Evolutionary conservation across 2,113 vertebrate species (phyloP).

Genomic region (Paradisaea rubra): DNA sequence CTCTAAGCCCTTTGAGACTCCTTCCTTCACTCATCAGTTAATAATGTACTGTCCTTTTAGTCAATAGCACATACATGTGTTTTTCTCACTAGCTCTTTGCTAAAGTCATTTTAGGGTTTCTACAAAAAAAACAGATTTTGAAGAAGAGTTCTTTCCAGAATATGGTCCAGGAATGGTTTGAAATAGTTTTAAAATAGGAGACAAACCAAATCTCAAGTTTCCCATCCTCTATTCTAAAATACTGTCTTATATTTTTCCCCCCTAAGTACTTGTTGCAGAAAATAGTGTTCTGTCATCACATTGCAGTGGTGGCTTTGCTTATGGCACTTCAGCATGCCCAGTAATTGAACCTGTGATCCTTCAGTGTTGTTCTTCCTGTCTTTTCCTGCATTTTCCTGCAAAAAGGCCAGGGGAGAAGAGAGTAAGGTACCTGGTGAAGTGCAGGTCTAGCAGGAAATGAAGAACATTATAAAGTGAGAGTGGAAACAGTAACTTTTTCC

Average conservation of each 20-base stretch:
- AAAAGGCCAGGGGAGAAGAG: background rate
- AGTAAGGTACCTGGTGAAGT: background rate
- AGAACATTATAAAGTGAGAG: background rate
- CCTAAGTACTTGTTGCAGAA: background rate
- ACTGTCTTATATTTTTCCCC: fast-evolving
- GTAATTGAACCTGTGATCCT: background rate
- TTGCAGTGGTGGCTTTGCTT: background rate
- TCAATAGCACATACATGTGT: background rate
- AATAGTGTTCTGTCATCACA: fast-evolving
- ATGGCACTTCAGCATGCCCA: background rate
- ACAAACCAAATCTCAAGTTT: background rate
- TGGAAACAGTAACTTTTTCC: background rate
- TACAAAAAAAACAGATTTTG: background rate
- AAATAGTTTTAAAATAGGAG: background rate
- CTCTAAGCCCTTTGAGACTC: background rate
- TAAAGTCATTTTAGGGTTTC: background rate
- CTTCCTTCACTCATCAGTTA: background rate
- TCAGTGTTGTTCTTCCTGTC: background rate
- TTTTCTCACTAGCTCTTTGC: background rate
- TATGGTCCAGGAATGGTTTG: background rate
- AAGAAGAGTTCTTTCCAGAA: background rate
- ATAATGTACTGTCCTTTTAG: background rate
- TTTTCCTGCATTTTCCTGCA: background rate
- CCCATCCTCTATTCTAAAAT: background rate
- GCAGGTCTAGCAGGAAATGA: background rate